Conservation (phyloP, 2,113 vertebrate genomes). For the Cyanoramphus novaezelandiae region DNA sequence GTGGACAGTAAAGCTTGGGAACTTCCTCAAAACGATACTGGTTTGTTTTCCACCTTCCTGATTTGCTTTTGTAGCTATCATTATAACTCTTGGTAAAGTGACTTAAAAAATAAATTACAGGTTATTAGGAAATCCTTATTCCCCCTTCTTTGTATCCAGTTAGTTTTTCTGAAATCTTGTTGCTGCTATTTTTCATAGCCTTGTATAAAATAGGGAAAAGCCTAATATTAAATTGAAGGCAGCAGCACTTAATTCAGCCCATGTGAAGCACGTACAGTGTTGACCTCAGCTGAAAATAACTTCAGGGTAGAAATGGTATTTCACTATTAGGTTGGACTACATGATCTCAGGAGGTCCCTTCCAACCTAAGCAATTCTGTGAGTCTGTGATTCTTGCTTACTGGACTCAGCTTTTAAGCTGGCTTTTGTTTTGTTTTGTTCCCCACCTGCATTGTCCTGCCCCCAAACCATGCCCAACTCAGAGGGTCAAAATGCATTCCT, state of each 20-base stretch:
- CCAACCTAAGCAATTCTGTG: not conserved
- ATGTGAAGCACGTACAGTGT: not conserved
- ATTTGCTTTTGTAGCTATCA: not conserved
- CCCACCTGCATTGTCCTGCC: rapidly evolving
- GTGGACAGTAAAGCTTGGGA: not conserved
- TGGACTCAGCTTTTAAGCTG: not conserved
- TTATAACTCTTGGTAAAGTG: not conserved
- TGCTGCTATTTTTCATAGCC: not conserved
- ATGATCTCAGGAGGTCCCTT: not conserved
- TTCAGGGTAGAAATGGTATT: not conserved
- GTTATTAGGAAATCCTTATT: not conserved
- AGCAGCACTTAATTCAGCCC: not conserved
- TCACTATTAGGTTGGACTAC: not conserved
- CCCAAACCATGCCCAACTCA: not conserved
- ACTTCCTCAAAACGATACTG: not conserved
- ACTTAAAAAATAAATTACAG: not conserved
- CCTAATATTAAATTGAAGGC: not conserved
- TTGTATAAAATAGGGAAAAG: not conserved
- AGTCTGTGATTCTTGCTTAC: not conserved
- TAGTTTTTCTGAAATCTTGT: not conserved
- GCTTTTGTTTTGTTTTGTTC: not conserved
- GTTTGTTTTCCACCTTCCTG: not conserved
- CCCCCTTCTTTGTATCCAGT: not conserved
- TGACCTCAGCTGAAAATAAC: not conserved
- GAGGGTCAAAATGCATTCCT: not conserved